Evolutionary conservation across 2,888 invertebrate species (phyloP), one percentile per base, ranked within the genome.

Genomic region (Noctua fimbriata): DNA sequence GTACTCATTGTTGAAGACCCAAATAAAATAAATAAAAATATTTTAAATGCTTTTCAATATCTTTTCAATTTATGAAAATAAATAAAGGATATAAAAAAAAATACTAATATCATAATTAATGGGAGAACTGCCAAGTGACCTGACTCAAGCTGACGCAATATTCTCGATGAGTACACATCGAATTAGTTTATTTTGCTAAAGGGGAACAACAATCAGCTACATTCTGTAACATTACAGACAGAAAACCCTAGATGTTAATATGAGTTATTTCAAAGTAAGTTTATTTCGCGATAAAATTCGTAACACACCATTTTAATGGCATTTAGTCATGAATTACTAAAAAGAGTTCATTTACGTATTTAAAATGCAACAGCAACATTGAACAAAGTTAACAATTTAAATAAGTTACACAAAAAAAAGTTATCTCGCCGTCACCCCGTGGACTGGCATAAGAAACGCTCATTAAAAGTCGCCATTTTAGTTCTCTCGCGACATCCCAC

Each of bases 361-460:
- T 32, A 44, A 63, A 63, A 36, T 36, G 1, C 32, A 75, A 63
- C 58, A 58, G 6, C 18, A 32, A 36, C n/a, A 60, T 18, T 65
- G 18, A 28, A 63, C 18, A 65, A 76, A 79, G 47, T n/a, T n/a
- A 76, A 66, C 12, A 77, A 32, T 66, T 66, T 41, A 10, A 67
- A 52, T 44, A 58, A 52, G n/a, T 67, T 28, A 44, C 58, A 49
- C n/a, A 49, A 77, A 32, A 66, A 18, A 58, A 28, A 49, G 28
- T 21, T 10, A 65, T 4, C 49, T 24, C 55, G 5, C 9, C 14
- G 66, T 18, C 1, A 24, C 32, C 4, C n/a, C 80, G 80, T 80
- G 80, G 36, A 44, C 58, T 52, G n/a, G 84, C 78, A 84, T 80
- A 80, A 78, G 52, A 36, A 69, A 69, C 52, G 36, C 84, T 84